Percentiles rank a stretch among this genome's conserved stretches.
Conservation (phyloP, 2,113 vertebrate species). For the Zootoca vivipara region DNA sequence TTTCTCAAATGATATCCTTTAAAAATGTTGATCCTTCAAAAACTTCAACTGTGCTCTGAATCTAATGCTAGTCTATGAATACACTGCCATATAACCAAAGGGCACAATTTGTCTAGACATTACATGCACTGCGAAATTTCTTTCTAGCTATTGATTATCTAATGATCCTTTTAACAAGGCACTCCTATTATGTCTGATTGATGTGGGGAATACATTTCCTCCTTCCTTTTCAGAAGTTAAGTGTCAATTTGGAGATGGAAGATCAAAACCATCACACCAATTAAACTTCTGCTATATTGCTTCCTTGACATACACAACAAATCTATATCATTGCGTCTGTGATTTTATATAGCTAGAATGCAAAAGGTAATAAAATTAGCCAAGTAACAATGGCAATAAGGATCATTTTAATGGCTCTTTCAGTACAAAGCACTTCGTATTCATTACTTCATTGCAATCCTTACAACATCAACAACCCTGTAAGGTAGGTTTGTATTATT, state of each 20-base stretch:
- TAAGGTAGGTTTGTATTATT: too few species aligned
- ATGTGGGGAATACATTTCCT: background rate
- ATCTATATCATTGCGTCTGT: background rate
- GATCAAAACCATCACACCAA: background rate
- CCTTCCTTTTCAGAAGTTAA: conserved; percentile 10
- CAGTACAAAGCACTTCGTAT: too few species aligned
- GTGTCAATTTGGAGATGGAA: background rate
- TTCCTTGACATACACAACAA: background rate
- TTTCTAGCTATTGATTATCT: conserved; percentile 33
- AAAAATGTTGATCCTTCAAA: background rate
- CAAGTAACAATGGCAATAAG: background rate
- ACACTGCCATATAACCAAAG: background rate
- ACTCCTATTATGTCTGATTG: conserved; percentile 4
- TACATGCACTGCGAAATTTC: background rate
- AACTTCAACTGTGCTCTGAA: background rate
- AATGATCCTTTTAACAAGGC: conserved; percentile 18
- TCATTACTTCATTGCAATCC: too few species aligned
- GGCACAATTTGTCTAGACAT: background rate
- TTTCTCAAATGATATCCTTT: background rate
- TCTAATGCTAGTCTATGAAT: background rate
- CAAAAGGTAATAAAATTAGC: background rate
- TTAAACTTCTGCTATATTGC: background rate
- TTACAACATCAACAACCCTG: too few species aligned
- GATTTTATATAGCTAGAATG: background rate
- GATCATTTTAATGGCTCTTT: too few species aligned